A percentile compares a stretch with the other conserved stretches of the same genome.
phyloP scores from a whole-genome alignment of 2,888 invertebrate species.

The Willowsia nigromaculata region DNA sequence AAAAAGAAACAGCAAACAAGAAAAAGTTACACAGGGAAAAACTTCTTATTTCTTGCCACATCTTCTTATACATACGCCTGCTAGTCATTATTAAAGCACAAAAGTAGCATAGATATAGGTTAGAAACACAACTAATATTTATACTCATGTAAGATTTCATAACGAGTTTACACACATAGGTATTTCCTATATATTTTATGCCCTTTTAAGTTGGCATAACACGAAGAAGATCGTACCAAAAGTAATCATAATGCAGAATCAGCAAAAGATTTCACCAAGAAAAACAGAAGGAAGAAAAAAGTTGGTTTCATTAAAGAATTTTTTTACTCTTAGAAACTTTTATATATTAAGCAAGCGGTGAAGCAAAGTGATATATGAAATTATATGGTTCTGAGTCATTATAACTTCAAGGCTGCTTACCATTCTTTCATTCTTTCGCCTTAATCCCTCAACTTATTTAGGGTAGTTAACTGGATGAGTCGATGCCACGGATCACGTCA shows the following conservation, averaged over 20 bases:
- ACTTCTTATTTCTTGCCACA: background rate
- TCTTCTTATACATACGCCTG: background rate
- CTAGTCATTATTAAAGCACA: background rate
- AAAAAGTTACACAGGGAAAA: conserved; percentile 29
- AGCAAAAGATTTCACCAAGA: conserved; percentile 32
- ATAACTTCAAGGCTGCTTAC: conserved; percentile 42
- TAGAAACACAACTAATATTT: background rate
- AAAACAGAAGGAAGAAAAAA: conserved; percentile 15
- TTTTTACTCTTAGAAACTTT: conserved; percentile 7
- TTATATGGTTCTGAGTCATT: conserved; percentile 44
- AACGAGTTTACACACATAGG: background rate
- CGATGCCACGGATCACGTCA: conserved; percentile 7
- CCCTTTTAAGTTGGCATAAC: conserved; percentile 3
- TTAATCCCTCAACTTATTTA: conserved; percentile 61
- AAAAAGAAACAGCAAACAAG: conserved; percentile 45
- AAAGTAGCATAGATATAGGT: background rate
- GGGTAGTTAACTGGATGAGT: conserved; percentile 6
- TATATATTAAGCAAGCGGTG: background rate
- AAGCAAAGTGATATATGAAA: conserved; percentile 59
- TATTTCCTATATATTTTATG: background rate
- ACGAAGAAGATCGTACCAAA: conserved; percentile 5
- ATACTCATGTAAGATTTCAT: background rate
- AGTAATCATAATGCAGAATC: conserved; percentile 47
- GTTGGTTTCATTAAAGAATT: conserved; percentile 25
- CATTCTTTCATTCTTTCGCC: background rate